Evolutionary conservation across 92 coral and sea anemone genomes (phyloP).

Genomic region (Parazoanthus darwini): DNA sequence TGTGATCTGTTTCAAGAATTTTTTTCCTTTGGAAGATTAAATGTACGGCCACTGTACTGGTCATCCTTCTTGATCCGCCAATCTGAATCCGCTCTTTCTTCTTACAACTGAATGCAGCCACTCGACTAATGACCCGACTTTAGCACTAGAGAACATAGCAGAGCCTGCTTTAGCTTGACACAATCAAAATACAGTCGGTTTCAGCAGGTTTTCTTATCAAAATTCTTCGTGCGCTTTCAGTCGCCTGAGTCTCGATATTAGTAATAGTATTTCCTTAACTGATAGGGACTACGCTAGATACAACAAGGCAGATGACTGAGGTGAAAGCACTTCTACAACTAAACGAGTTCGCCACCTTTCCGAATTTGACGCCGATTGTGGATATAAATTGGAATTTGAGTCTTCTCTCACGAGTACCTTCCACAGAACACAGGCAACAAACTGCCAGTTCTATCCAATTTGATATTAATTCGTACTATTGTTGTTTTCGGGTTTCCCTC

Average conservation of each 20-base stretch:
- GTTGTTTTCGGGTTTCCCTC: slow-evolving; percentile 53
- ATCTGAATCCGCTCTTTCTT: neutral
- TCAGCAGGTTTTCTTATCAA: neutral
- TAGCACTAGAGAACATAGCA: neutral
- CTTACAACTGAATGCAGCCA: neutral
- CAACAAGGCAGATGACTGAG: neutral
- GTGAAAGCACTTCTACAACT: neutral
- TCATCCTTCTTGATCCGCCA: neutral
- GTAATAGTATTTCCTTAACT: no score
- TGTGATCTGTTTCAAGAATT: neutral
- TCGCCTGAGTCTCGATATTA: neutral
- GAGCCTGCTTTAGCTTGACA: neutral
- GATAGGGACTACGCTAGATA: neutral
- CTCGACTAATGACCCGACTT: neutral
- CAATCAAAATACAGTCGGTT: no score
- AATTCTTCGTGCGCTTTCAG: neutral
- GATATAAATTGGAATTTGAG: neutral
- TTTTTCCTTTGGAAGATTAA: neutral
- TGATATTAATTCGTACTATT: slow-evolving; percentile 32
- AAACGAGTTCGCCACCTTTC: neutral
- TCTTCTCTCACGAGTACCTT: neutral
- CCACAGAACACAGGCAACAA: neutral
- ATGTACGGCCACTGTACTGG: neutral
- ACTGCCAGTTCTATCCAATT: neutral
- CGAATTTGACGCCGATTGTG: neutral